Evolutionary conservation across 1,140 invertebrate genomes (phyloP).

Genomic region (Drosophila subpulchrella): DNA sequence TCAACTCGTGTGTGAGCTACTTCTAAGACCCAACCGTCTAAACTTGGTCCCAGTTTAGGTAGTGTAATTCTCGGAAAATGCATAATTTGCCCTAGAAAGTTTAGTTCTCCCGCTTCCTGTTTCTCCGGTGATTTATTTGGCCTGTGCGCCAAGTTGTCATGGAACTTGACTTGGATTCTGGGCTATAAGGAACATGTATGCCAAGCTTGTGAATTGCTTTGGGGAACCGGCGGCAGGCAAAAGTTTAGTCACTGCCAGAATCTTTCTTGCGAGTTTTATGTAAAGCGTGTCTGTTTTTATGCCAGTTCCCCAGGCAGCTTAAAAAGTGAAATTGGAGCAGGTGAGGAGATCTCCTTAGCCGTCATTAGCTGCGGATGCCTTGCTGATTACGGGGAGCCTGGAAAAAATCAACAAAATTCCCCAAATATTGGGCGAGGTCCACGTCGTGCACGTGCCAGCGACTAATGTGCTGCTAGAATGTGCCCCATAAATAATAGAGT

Average conservation of each 20-base stretch:
- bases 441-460: conserved; percentile 55
- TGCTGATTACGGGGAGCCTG: conserved; percentile 47
- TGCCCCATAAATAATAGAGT: conserved; percentile 68
- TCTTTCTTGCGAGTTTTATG: conserved; percentile 58
- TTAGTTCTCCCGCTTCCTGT: conserved; percentile 44
- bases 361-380: conserved; percentile 56
- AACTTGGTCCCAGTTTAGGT: conserved; percentile 8
- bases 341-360: conserved; percentile 22
- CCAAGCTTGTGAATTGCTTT: conserved; percentile 38
- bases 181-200: conserved; percentile 13
- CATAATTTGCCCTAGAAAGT: conserved; percentile 70
- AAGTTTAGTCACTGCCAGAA: conserved; percentile 57
- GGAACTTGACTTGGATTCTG: conserved; percentile 61
- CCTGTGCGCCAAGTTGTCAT: conserved; percentile 72
- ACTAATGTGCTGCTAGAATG: conserved; percentile 58
- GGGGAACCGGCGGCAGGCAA: conserved; percentile 31
- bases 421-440: conserved; percentile 42
- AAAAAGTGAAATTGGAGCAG: conserved; percentile 39
- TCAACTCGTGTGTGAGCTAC: conserved; percentile 24
- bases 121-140: conserved; percentile 70
- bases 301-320: conserved; percentile 26
- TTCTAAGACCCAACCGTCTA: background rate
- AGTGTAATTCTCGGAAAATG: conserved; percentile 53
- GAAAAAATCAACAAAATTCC: conserved; percentile 42
- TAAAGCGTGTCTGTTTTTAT: conserved; percentile 58